Base-by-base conservation (phyloP, 2,888 invertebrate species). In the Tridacna gigas region DNA sequence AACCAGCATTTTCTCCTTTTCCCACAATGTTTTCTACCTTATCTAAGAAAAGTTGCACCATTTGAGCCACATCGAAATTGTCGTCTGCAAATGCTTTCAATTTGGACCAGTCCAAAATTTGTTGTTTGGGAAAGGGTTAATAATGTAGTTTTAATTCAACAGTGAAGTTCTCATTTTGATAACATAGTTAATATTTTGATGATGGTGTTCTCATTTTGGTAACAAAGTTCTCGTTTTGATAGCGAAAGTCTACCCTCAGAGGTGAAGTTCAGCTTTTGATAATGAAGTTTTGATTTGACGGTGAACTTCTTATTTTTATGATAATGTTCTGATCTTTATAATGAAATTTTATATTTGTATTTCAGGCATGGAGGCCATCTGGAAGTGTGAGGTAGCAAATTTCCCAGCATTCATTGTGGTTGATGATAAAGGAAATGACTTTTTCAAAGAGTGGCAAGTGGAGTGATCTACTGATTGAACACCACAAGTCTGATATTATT, bases 371-470 rank as follows among this genome's bases (percentile, higher is more conserved):
- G 95, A 95, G 82, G 95, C 95, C 4, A 94, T 95, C 22, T 95
- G 94, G 94, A 88, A 87, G 78, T 92, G 94, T 20, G 94, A 95
- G 80, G 95, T 95, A 28, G 94, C 94, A 81, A 91, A 95, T 85
- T 95, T 95, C 87, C 95, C 95, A 75, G 95, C 95, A 82, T 95
- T 95, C 88, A 94, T 95, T 80, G 95, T 95, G 0, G 95, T 95
- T 5, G 95, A 95, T 83, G 91, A 95, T 89, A 95, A 95, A 88
- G 95, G 95, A 77, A 95, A 95, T 88, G 95, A 95, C 86, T 95
- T 95, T 89, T 95, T 95, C 84, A 91, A 94, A 77, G 92, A 95
- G 80, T 95, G 95, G 95, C 94, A 94, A 83, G 93, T 93, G 77
- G 94, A 95, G 67, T 94, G 89, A 56, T 37, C 37, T 37, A 37